A percentile compares a stretch with the other conserved stretches of the same genome.
Evolutionary conservation across 2,888 invertebrate genomes (phyloP).

Genomic region (Archips crataeganus): DNA sequence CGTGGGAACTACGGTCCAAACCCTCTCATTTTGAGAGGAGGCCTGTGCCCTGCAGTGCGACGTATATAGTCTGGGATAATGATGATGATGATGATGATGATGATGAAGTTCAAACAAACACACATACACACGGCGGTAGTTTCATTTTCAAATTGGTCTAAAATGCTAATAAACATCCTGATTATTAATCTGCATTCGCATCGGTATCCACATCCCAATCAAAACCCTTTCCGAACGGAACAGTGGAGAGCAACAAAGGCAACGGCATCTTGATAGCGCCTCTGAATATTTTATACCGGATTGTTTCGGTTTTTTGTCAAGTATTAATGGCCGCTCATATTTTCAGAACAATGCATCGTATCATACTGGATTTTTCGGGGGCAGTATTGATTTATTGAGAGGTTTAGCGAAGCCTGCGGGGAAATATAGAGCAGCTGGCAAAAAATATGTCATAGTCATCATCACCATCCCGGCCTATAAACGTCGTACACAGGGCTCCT

Average conservation of each 20-base stretch:
- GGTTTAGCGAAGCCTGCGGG: background rate
- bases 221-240: background rate
- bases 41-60: no score
- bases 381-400: conserved; percentile 1
- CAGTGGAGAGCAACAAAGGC: background rate
- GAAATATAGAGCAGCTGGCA: background rate
- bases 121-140: no score
- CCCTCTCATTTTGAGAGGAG: no score
- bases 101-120: no score
- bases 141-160: no score
- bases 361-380: background rate
- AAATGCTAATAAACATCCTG: no score
- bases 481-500: no score
- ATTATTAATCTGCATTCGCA: no score
- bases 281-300: conserved; percentile 7
- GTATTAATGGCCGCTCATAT: conserved; percentile 8
- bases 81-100: no score
- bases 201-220: background rate
- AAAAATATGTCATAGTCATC: background rate
- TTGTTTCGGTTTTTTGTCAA: conserved; percentile 4
- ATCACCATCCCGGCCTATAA: background rate
- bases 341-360: conserved; percentile 2
- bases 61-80: no score
- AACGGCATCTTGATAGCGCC: background rate
- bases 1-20: no score